phyloP scores from a whole-genome alignment of 2,113 vertebrate species.

The Sander vitreus region DNA sequence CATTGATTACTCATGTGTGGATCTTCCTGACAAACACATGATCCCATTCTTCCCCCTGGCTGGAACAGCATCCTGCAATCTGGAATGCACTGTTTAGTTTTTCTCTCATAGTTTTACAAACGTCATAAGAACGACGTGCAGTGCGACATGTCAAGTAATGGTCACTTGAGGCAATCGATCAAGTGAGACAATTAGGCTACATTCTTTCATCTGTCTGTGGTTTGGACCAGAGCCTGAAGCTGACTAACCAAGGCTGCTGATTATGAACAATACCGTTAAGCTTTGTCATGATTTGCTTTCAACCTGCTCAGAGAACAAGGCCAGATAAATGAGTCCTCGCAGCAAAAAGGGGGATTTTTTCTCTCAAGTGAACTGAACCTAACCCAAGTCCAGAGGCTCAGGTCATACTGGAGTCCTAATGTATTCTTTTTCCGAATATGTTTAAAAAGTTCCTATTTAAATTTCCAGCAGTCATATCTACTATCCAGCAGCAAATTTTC shows the following conservation, averaged over 20 bases:
- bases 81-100: slow-evolving; percentile 83
- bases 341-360: slow-evolving; percentile 16
- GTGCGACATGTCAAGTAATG: slow-evolving; percentile 65
- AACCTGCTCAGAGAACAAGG: slow-evolving; percentile 32
- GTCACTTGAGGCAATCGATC: slow-evolving; percentile 76
- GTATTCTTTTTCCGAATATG: slow-evolving; percentile 7
- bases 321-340: slow-evolving; percentile 31
- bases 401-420: slow-evolving; percentile 13
- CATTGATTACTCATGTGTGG: slow-evolving; percentile 82
- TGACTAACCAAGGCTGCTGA: slow-evolving; percentile 47
- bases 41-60: slow-evolving; percentile 65
- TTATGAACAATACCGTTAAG: slow-evolving; percentile 49
- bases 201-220: slow-evolving; percentile 51
- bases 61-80: slow-evolving; percentile 74
- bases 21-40: slow-evolving; percentile 84
- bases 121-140: slow-evolving; percentile 74
- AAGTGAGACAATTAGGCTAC: slow-evolving; percentile 67
- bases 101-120: slow-evolving; percentile 76
- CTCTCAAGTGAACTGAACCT: slow-evolving; percentile 30
- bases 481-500: slow-evolving; percentile 77
- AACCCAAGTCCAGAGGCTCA: slow-evolving; percentile 17
- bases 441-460: background rate
- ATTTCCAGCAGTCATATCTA: slow-evolving; percentile 50
- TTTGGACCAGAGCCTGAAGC: slow-evolving; percentile 37
- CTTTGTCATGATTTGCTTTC: slow-evolving; percentile 56